Evolutionary conservation across 2,797 vertebrate species (phyloP).

Genomic region (Muscicapa comitata): DNA sequence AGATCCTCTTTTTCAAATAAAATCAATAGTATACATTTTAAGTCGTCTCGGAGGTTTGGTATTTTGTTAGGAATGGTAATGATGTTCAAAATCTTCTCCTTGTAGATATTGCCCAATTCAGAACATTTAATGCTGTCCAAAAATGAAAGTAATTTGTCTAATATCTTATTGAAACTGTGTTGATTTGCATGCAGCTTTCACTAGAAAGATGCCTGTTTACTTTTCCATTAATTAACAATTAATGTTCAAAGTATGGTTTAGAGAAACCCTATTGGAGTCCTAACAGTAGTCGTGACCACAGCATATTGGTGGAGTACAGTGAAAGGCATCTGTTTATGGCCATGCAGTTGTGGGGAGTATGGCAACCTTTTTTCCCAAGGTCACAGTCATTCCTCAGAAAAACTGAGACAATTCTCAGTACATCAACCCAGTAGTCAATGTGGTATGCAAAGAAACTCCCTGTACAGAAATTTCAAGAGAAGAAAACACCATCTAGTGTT

Average conservation of each 20-base stretch:
- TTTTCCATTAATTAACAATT: not conserved
- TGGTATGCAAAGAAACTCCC: not conserved
- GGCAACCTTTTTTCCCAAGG: not conserved
- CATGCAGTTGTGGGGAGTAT: not conserved
- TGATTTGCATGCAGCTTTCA: not conserved
- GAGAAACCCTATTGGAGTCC: not conserved
- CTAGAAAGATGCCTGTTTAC: not conserved
- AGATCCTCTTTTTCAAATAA: not conserved
- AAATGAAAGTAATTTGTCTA: not conserved
- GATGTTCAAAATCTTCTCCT: not conserved
- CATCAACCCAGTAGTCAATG: not conserved
- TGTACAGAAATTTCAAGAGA: not conserved
- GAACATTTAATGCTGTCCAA: not conserved
- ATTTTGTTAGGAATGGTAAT: not conserved
- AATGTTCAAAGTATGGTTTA: not conserved
- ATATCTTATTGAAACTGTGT: not conserved
- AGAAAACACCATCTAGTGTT: not conserved
- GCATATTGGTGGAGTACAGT: not conserved
- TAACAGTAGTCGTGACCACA: not conserved
- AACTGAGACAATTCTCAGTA: not conserved
- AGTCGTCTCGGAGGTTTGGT: not conserved
- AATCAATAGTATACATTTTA: not conserved
- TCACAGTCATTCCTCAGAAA: not conserved
- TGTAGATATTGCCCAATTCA: not conserved
- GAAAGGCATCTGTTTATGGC: not conserved